Percentiles rank a stretch among this genome's conserved stretches.
phyloP scores from a whole-genome alignment of 2,797 vertebrate genomes.

The Enteromius argenteus region DNA sequence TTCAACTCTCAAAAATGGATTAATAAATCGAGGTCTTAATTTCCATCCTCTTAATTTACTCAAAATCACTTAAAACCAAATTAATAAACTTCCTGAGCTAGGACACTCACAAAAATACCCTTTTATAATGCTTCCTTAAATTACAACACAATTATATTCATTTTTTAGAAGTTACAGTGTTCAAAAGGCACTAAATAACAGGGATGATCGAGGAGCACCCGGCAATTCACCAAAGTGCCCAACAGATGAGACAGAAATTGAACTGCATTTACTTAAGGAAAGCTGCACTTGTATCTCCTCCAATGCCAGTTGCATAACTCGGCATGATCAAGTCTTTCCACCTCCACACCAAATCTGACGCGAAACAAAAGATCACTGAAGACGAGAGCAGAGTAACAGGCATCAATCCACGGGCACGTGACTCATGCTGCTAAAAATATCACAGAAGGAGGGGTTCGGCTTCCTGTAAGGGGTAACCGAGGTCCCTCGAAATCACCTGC shows the following conservation, averaged over 20 bases:
- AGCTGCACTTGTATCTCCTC: slow-evolving; percentile 60
- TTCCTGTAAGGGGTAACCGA: neutral
- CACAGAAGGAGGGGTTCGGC: neutral
- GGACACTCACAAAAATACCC: neutral
- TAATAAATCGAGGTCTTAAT: neutral
- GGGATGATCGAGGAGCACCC: neutral
- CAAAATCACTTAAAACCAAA: neutral
- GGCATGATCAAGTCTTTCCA: slow-evolving; percentile 74
- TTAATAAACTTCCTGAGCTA: neutral
- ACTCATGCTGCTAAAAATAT: slow-evolving; percentile 47
- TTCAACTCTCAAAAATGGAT: neutral
- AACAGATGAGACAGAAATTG: neutral
- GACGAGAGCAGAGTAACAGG: slow-evolving; percentile 26
- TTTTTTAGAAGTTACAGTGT: neutral
- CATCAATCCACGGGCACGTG: slow-evolving; percentile 30
- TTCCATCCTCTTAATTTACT: neutral
- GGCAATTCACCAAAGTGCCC: neutral
- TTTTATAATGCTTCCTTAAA: neutral
- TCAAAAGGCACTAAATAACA: neutral
- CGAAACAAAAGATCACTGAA: slow-evolving; percentile 29
- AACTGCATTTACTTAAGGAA: slow-evolving; percentile 27
- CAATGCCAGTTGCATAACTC: slow-evolving; percentile 80
- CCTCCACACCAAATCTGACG: slow-evolving; percentile 72
- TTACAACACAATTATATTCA: neutral
- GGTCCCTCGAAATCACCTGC: neutral